These are phyloP conservation scores for Morone chrysops DNA, from an alignment of 2,113 vertebrate genomes.

Conservation along the genomic window DNA sequence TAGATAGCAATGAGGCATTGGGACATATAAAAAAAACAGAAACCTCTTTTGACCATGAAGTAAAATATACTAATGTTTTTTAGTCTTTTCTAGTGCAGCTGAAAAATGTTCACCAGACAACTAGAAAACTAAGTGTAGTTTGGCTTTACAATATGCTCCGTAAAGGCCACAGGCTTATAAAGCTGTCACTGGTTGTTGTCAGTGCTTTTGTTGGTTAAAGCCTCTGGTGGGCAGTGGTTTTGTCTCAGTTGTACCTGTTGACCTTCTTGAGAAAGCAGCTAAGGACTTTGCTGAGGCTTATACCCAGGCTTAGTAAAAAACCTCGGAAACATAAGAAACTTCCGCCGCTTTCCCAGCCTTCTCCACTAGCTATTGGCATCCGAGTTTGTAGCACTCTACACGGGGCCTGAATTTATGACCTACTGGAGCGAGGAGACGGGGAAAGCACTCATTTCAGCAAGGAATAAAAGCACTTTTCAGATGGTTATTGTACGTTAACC, in stretches of 20 bases:
- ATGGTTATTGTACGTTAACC: slow-evolving; percentile 66
- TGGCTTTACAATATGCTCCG: slow-evolving; percentile 43
- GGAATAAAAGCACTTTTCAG: slow-evolving; percentile 66
- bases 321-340: slow-evolving; percentile 55
- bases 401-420: slow-evolving; percentile 66
- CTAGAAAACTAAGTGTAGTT: slow-evolving; percentile 31
- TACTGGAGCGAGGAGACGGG: slow-evolving; percentile 36
- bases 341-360: slow-evolving; percentile 57
- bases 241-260: slow-evolving; percentile 56
- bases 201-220: slow-evolving; percentile 51
- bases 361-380: slow-evolving; percentile 54
- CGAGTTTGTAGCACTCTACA: slow-evolving; percentile 43
- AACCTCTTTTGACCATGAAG: not conserved
- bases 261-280: slow-evolving; percentile 51
- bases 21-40: not conserved
- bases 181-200: slow-evolving; percentile 62
- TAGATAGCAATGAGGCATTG: slow-evolving; percentile 14
- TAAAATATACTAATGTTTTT: not conserved
- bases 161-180: slow-evolving; percentile 49
- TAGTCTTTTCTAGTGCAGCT: slow-evolving; percentile 4
- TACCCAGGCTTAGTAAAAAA: slow-evolving; percentile 54
- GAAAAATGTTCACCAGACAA: slow-evolving; percentile 40
- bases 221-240: slow-evolving; percentile 42
- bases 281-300: slow-evolving; percentile 48
- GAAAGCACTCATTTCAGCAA: slow-evolving; percentile 65